Conservation (phyloP, 2,888 invertebrate genomes). For the Drosophila kuntzei region DNA sequence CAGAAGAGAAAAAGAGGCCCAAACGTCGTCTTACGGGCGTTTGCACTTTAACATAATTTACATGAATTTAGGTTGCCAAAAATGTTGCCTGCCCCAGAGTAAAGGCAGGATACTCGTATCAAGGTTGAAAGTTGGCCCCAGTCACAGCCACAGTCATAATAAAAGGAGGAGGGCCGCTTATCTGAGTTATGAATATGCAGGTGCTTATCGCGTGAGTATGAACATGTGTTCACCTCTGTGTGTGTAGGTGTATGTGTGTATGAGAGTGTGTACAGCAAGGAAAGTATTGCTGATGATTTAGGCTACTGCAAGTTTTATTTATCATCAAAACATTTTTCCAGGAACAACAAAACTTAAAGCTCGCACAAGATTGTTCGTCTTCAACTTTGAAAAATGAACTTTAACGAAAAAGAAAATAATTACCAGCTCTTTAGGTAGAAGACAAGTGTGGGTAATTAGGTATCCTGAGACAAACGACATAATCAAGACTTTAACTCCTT, state of each 20-base stretch:
- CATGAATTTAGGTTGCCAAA: slow-evolving; percentile 71
- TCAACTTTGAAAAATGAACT: slow-evolving; percentile 5
- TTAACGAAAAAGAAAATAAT: background rate
- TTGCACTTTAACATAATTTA: slow-evolving; percentile 79
- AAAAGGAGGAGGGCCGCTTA: slow-evolving; percentile 53
- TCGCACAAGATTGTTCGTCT: slow-evolving; percentile 19
- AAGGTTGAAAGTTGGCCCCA: slow-evolving; percentile 57
- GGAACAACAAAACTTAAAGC: slow-evolving; percentile 9
- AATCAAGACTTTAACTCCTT: slow-evolving; percentile 15
- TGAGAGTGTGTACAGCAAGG: slow-evolving; percentile 1
- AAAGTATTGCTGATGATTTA: slow-evolving; percentile 62
- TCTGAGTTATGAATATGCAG: slow-evolving; percentile 81
- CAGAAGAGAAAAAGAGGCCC: slow-evolving; percentile 7
- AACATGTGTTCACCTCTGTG: slow-evolving; percentile 26
- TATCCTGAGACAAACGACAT: slow-evolving; percentile 25
- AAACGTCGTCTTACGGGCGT: slow-evolving; percentile 30
- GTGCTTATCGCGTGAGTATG: slow-evolving; percentile 68
- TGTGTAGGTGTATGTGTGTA: background rate
- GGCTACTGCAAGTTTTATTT: slow-evolving; percentile 69
- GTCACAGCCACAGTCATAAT: slow-evolving; percentile 32
- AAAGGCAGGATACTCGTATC: slow-evolving; percentile 43
- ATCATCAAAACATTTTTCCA: slow-evolving; percentile 47
- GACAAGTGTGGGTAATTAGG: slow-evolving; percentile 27
- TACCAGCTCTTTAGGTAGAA: background rate
- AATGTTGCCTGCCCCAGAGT: slow-evolving; percentile 39